Conservation (phyloP, 2,797 vertebrate species). For the Heterohyrax brucei region DNA sequence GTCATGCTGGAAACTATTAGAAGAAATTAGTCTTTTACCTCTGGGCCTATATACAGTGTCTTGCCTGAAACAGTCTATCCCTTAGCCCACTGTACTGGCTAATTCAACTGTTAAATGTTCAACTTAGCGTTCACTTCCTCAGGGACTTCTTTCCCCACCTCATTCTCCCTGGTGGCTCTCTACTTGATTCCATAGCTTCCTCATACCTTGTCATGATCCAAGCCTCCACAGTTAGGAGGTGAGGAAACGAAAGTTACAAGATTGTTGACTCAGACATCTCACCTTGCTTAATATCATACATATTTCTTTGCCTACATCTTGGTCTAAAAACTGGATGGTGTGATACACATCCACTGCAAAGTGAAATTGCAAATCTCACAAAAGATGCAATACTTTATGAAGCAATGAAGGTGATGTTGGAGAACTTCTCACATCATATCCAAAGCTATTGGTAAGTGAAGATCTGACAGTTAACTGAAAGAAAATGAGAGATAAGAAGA, state of each 20-base stretch:
- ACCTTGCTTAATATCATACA: background rate
- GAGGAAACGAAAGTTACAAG: background rate
- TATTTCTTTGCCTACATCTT: slow-evolving; percentile 33
- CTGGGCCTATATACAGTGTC: background rate
- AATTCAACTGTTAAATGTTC: background rate
- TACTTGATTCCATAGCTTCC: background rate
- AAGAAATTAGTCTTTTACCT: slow-evolving; percentile 5
- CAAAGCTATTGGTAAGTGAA: slow-evolving; percentile 2
- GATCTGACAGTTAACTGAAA: slow-evolving; percentile 42
- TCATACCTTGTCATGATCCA: background rate
- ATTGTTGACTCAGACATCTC: slow-evolving; percentile 23
- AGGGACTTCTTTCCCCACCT: slow-evolving; percentile 29
- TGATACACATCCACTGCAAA: background rate
- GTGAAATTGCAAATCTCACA: background rate
- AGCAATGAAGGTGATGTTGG: slow-evolving; percentile 23
- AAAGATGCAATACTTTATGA: background rate
- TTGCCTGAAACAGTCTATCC: background rate
- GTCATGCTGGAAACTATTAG: background rate
- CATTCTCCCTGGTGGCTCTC: background rate
- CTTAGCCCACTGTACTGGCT: background rate
- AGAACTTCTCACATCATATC: slow-evolving; percentile 17
- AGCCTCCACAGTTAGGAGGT: background rate
- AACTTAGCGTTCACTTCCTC: slow-evolving; percentile 47
- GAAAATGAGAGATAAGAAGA: slow-evolving; percentile 11
- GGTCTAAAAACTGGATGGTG: background rate